Conservation (phyloP, 2,888 invertebrate species). For the Falcaria lacertinaria region DNA sequence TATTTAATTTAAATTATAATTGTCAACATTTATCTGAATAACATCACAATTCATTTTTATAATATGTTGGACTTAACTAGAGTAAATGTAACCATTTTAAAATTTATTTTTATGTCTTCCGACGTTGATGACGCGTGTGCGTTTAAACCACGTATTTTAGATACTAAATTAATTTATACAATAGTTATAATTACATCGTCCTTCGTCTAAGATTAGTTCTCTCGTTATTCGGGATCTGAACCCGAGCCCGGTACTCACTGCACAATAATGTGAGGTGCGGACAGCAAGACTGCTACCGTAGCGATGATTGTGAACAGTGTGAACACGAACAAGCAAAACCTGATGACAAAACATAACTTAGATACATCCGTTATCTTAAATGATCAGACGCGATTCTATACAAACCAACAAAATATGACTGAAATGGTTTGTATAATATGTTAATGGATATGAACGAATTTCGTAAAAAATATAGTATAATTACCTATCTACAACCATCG, state of each 20-base stretch:
- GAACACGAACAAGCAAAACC: conserved; percentile 97
- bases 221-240: conserved; percentile 38
- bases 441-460: no score
- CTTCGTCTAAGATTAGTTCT: conserved; percentile 62
- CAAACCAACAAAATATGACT: no score
- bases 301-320: conserved; percentile 96
- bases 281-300: conserved; percentile 93
- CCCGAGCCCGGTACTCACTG: conserved; percentile 82
- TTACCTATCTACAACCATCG: conserved; percentile 97
- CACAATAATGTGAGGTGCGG: conserved; percentile 97
- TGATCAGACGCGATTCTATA: no score
- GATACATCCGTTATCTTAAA: not conserved
- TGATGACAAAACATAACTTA: conserved; percentile 45
- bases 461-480: conserved; percentile 2
- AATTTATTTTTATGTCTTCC: conserved; percentile 63
- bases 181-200: conserved; percentile 41
- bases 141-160: conserved; percentile 67
- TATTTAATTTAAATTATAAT: conserved; percentile 65
- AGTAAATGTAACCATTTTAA: conserved; percentile 44
- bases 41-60: conserved; percentile 72
- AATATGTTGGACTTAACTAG: conserved; percentile 61
- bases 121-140: conserved; percentile 68
- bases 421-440: no score
- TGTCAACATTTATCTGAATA: conserved; percentile 62
- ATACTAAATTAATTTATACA: conserved; percentile 27